Evolutionary conservation across 2,888 invertebrate species (phyloP), one percentile per base, ranked within the genome.

Genomic region (Epinotia ramella): DNA sequence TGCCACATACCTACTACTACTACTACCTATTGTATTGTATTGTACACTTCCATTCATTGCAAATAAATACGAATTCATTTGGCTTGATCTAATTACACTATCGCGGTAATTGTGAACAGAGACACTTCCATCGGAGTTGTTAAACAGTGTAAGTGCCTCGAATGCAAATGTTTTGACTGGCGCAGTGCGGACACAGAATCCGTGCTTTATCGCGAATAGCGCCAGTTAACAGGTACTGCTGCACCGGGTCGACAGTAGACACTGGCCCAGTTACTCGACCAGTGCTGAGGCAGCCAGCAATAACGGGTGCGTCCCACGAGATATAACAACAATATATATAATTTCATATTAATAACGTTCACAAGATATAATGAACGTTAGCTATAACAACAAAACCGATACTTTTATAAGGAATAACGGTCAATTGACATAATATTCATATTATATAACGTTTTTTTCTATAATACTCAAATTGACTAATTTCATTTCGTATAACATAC

Each of bases 141-240:
- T 24, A 11, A 68, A 68, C 57, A 59, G 18, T 20, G 24, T 40
- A 57, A 33, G 49, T 53, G 60, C 28, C n/a, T 33, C 33, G 53
- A 75, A 75, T 71, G 65, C 70, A 71, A 75, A 75, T 74, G 64
- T 75, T 65, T 40, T 49, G 65, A 53, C 64, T 62, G 75, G 59
- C 75, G 75, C 75, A 75, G 40, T 75, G 75, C 75, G 65, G 75
- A n/a, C 49, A 6, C 59, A 57, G 70, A 60, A 60, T 62, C 70
- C 75, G 70, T 75, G 75, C 70, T 56, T 70, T 75, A 75, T 75
- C 75, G 28, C 60, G 66, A 70, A 75, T 56, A 70, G 53, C 65
- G 53, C 4, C 53, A 60, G 60, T 70, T 65, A 65, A 66, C 40
- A 40, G 64, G 64, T 65, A n/a, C 60, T 49, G 13, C 40, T 66